Conservation (phyloP, 2,888 invertebrate species). For the Dicyrtoma fusca region DNA sequence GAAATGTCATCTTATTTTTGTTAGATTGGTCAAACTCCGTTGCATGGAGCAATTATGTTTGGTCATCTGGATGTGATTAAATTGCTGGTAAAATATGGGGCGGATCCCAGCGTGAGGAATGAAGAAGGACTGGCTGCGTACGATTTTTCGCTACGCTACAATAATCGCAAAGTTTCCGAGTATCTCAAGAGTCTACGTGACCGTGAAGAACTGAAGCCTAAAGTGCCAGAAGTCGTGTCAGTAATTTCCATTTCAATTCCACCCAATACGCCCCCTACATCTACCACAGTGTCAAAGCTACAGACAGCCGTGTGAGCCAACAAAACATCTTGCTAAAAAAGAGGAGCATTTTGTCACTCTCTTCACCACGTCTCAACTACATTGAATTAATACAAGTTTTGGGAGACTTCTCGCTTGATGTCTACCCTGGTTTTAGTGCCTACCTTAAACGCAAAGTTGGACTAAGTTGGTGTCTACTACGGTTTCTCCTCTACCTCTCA, state of each 20-base stretch:
- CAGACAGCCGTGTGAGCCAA: too few relatives aligned
- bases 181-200: conserved; percentile 62
- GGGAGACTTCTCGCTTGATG: too few relatives aligned
- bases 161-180: conserved; percentile 64
- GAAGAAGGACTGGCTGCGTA: conserved; percentile 72
- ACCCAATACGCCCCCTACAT: conserved; percentile 7
- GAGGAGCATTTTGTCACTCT: too few relatives aligned
- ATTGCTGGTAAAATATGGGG: conserved; percentile 72
- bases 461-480: too few relatives aligned
- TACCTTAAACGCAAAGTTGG: too few relatives aligned
- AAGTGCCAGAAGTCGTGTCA: not conserved
- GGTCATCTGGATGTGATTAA: conserved; percentile 80
- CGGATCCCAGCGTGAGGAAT: conserved; percentile 71
- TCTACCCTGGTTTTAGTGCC: too few relatives aligned
- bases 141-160: conserved; percentile 63
- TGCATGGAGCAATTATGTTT: conserved; percentile 89
- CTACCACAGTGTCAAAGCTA: not conserved
- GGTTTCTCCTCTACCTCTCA: too few relatives aligned
- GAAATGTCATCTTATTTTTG: not conserved
- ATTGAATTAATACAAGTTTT: too few relatives aligned
- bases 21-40: conserved; percentile 87
- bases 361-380: too few relatives aligned
- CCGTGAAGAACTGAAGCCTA: not conserved
- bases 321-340: too few relatives aligned
- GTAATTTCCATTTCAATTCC: conserved; percentile 7